Evolutionary conservation across 2,113 vertebrate genomes (phyloP), one percentile per base, ranked within the genome.

Genomic region (Rana temporaria): DNA sequence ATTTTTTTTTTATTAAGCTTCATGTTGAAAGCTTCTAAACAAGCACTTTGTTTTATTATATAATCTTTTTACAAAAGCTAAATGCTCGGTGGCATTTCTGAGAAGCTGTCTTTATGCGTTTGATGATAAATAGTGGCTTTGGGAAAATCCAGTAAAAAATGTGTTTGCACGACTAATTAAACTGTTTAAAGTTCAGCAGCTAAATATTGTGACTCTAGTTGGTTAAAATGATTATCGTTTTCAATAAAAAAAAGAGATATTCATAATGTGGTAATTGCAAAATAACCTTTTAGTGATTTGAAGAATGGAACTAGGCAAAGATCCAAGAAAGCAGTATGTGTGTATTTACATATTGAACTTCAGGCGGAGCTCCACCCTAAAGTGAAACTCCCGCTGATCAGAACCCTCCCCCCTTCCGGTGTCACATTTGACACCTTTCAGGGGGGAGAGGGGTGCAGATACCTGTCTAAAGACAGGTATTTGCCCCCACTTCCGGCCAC

Each of bases 141-240:
- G 38, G 34, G 73, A 30, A 63, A 76, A 76, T 63, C 73, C 57
- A 63, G 57, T 63, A 38, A 76, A 75, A 72, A 74, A 73, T 32
- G 72, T 60, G 56, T 75, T 75, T 60, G 42, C 63, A 32, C 57
- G 20, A 63, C 59, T 63, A 72, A 72, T 56, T 30, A 62, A 76
- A 62, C 34, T 76, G 32, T 48, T 76, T 75, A 38, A 62, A 38
- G 72, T 62, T 42, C 12, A 3, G n/a, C 59, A 24, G 59, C 32
- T 42, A 22, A 63, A 63, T 76, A 63, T 76, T 62, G 59, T 48
- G 73, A 76, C 59, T 64, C 8, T 52, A 17, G 59, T 32, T 18
- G 73, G 20, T 34, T 20, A n/a, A 42, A 26, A 20, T 2, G 18
- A 62, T 72, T 24, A 22, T 70, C 9, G 3, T 67, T 32, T 18